Evolutionary conservation across 2,888 invertebrate genomes (phyloP), one percentile per base, ranked within the genome.

Genomic region (Cenopis cana): DNA sequence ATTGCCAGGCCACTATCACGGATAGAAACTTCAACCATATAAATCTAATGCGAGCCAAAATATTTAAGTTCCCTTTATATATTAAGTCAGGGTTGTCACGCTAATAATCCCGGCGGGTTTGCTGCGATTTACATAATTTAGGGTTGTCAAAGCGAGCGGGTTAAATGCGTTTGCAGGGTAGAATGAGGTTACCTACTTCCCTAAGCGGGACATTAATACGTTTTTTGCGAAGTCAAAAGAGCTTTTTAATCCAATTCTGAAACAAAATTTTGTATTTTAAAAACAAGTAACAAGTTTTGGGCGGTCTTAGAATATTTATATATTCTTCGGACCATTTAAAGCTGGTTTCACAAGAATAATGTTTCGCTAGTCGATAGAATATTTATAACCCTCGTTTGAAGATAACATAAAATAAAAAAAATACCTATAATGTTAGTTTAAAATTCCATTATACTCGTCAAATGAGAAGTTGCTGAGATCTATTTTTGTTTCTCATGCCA

Each of bases 71-170:
- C 14, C 46, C n/a, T n/a, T 46, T 56, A 66, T 46, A 66, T 66
- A 56, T 66, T 46, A 46, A 55, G 36, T 29, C 64, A 54, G 64
- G 38, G 64, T 20, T 54, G 64, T 64, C 64, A 64, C 64, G 52
- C 54, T 64, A 64, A 64, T 64, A 64, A 64, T 64, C 64, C 64
- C 64, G 52, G 9, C 66, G 69, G 64, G 69, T 56, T 62, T 49
- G 55, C 29, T 38, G 55, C 55, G 57, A 69, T 64, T 69, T 64
- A 57, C 69, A 69, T 69, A 69, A 69, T 57, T 59, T 57, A 59
- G 64, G 70, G 54, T 24, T 66, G 70, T 66, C 70, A 70, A 70
- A 70, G 69, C 69, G 65, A 65, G 70, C 69, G 69, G 65, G 69
- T 70, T 70, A 70, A 70, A 70, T 59, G 65, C 69, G 64, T 64